Base-by-base conservation (phyloP, 2,113 vertebrate species). In the Nibea albiflora region DNA sequence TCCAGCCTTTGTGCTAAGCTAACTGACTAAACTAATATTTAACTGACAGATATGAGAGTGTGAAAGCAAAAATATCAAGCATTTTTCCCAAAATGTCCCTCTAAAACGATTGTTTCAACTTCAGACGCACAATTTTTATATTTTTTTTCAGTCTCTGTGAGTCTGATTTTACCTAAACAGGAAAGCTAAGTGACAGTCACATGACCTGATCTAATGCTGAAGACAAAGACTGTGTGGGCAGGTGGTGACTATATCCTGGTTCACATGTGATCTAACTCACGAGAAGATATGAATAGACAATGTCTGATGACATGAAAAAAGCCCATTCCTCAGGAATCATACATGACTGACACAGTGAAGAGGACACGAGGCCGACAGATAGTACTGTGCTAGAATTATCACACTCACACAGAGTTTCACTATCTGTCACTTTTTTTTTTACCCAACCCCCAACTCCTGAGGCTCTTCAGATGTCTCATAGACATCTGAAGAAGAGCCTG, bases 381-480 rank as follows among this genome's bases (percentile, higher is more conserved):
- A 81, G 49, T 50, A 26, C 20, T 60, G 63, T 77, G 69, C 75
- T 74, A 57, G 80, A 73, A 79, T 83, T 57, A 85, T 86, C 87
- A 78, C 78, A 71, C 85, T 81, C 72, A 52, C 75, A 54, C 66
- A 69, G 73, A 84, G 81, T 71, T 76, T 84, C 85, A 78, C 76
- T 81, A 81, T 83, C 65, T 84, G 69, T 78, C 44, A 7, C 80
- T 78, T 90, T 85, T 76, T 80, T 35, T 35, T 39, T 9, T 39
- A 75, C 80, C 90, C 90, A 86, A 83, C 90, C 90, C 90, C 89
- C 91, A 80, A 87, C 88, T 90, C 85, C 78, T 52, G 80, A 53
- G 74, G 85, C 85, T 85, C 84, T 69, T 84, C 28, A 92, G 85
- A 90, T 80, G 85, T 89, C 81, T 91, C 52, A 4, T 31, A 78